Base-by-base conservation (phyloP, 1,140 invertebrate species). In the Drosophila carrolli region DNA sequence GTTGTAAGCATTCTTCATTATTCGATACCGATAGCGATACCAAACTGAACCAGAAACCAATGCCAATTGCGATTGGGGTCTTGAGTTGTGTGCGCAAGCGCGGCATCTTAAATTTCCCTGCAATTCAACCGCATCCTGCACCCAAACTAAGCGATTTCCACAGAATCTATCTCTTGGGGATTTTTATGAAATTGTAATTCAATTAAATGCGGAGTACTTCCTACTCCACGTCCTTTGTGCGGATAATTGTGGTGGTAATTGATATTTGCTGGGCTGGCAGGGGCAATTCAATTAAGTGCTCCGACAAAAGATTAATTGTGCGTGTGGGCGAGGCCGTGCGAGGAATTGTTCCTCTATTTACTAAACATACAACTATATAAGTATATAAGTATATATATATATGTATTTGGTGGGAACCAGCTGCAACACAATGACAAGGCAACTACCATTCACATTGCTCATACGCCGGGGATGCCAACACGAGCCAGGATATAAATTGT, bases 161-260 rank as follows among this genome's bases (percentile, higher is more conserved):
- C 13, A 32, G 41, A 62, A 40, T 60, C 46, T 43, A 48, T 60
- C 48, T 51, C 19, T 27, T 40, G 38, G 27, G 60, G 50, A 48
- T 73, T 50, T 78, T 82, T 62, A 46, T 84, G 81, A 89, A 89
- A 84, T 89, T 89, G 84, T 89, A 89, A 89, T 89, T 84, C 81
- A 89, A 89, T 89, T 89, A 89, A 78, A 78, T 73, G 32, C 56
- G 56, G 77, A 83, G 79, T 41, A 82, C 70, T 81, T 70, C 66
- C 63, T 77, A 23, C 77, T 76, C 53, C 7, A 23, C 14, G 60
- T 67, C 75, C 75, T 61, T 78, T 83, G 79, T 82, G 40, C 56
- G 27, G 16, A 60, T 79, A 83, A 83, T 83, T 83, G 80, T 62
- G 73, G 50, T 75, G 78, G 81, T 83, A 83, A 83, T 84, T 83